Evolutionary conservation across 2,797 vertebrate species (phyloP).

Genomic region (Pipistrellus kuhlii): DNA sequence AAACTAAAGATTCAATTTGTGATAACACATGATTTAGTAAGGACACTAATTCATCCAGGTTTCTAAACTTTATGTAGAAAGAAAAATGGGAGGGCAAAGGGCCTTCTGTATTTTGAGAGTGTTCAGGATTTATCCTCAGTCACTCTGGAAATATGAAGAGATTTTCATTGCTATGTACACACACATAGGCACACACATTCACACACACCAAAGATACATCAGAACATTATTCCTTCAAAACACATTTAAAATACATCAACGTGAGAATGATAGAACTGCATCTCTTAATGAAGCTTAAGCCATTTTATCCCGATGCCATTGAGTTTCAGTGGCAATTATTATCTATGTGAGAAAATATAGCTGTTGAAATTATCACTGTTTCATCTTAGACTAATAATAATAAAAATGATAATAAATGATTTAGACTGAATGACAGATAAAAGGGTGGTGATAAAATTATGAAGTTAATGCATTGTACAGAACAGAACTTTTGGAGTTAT

Average conservation of each 20-base stretch:
- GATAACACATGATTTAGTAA: neutral
- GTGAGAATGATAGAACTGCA: constrained; percentile 26
- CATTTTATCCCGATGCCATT: neutral
- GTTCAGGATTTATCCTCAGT: neutral
- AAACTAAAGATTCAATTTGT: constrained; percentile 15
- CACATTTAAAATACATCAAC: constrained; percentile 51
- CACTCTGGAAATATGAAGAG: neutral
- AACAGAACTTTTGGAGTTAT: neutral
- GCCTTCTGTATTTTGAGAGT: neutral
- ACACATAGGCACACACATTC: neutral
- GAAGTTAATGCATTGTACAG: neutral
- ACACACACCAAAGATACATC: neutral
- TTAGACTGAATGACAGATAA: constrained; percentile 30
- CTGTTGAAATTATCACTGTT: constrained; percentile 21
- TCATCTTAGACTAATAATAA: constrained; percentile 37
- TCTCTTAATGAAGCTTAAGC: constrained; percentile 49
- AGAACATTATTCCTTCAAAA: constrained; percentile 46
- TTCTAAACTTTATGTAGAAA: constrained; percentile 8
- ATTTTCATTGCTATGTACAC: neutral
- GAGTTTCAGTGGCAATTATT: constrained; percentile 52
- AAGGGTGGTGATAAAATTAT: neutral
- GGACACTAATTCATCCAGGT: neutral
- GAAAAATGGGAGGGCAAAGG: neutral
- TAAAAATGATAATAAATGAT: constrained; percentile 37
- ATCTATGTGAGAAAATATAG: constrained; percentile 46